A percentile compares a stretch with the other conserved stretches of the same genome.
Conservation (phyloP, 2,113 vertebrate species). For the Ciconia stormi region DNA sequence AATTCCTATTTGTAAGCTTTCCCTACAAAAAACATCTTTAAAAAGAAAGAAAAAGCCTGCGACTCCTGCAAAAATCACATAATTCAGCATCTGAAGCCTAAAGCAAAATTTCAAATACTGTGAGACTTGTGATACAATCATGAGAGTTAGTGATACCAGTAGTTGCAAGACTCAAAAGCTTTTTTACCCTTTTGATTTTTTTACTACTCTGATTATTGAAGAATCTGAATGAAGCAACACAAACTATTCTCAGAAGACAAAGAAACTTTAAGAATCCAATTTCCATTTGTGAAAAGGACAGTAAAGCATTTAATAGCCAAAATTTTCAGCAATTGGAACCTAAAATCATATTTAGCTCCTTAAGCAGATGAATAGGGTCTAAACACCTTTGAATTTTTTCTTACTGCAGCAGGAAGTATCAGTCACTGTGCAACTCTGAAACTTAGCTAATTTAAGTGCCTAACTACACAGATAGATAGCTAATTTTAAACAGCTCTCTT, state of each 20-base stretch:
- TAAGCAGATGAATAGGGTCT: neutral
- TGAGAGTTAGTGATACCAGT: neutral
- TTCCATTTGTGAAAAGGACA: neutral
- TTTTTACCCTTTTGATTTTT: neutral
- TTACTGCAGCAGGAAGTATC: neutral
- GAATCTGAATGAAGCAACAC: neutral
- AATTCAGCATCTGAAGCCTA: neutral
- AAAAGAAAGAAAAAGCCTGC: neutral
- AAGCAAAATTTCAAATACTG: neutral
- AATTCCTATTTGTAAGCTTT: neutral
- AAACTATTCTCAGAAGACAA: neutral
- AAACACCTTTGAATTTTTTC: neutral
- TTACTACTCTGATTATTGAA: neutral
- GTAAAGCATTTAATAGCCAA: neutral
- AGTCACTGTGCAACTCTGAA: neutral
- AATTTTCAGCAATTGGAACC: neutral
- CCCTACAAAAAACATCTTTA: neutral
- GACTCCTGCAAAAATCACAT: neutral
- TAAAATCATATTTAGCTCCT: neutral
- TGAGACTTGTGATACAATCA: neutral
- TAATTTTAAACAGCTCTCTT: constrained; percentile 25
- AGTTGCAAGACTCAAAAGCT: neutral
- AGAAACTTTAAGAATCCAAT: neutral
- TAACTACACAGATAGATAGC: neutral
- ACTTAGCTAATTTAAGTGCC: neutral